These are phyloP conservation scores for Psammodynastes pulverulentus DNA, from an alignment of 2,113 vertebrate genomes.

Conservation along the genomic window DNA sequence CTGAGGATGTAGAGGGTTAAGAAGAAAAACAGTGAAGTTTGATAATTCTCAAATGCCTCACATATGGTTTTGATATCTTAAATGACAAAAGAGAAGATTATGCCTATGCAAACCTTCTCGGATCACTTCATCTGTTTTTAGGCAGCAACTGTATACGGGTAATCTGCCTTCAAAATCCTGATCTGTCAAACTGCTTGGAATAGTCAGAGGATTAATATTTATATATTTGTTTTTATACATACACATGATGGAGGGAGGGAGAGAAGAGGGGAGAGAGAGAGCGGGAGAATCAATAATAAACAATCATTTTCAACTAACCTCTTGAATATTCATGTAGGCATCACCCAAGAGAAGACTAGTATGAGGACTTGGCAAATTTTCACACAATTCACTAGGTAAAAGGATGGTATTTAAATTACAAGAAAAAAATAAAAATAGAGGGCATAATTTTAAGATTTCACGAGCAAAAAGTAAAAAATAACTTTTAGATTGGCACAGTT, in stretches of 20 bases:
- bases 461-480: background rate
- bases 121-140: background rate
- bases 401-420: background rate
- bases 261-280: background rate
- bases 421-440: background rate
- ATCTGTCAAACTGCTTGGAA: background rate
- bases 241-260: background rate
- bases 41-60: background rate
- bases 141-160: background rate
- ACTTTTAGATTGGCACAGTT: background rate
- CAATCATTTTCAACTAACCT: conserved; percentile 58
- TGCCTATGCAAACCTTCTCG: background rate
- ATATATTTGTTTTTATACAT: background rate
- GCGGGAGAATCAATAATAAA: background rate
- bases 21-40: background rate
- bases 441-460: background rate
- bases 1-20: background rate
- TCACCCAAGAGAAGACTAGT: conserved; percentile 72
- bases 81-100: background rate
- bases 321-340: conserved; percentile 76
- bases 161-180: background rate
- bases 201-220: background rate
- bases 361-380: conserved; percentile 68
- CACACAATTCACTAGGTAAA: conserved; percentile 69
- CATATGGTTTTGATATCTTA: background rate